A percentile compares a stretch with the other conserved stretches of the same genome.
phyloP scores from a whole-genome alignment of 2,113 vertebrate species.

The Cranoglanis bouderius region DNA sequence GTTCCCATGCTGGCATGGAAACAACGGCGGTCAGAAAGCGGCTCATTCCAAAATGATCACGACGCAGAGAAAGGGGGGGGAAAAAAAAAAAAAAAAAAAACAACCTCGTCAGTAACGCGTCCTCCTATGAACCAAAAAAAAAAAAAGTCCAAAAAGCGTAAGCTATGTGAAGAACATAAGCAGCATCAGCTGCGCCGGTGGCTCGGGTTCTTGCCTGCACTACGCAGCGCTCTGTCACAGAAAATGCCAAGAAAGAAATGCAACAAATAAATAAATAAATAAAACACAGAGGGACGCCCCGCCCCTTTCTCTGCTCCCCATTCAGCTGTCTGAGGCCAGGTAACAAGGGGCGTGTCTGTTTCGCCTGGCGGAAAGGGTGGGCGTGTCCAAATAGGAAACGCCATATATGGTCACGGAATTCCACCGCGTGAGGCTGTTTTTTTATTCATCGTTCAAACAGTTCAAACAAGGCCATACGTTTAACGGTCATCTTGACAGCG shows the following conservation, averaged over 20 bases:
- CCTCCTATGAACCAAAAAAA: background rate
- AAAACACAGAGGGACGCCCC: slow-evolving; percentile 41
- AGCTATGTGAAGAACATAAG: background rate
- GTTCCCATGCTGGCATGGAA: slow-evolving; percentile 89
- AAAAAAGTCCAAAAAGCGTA: background rate
- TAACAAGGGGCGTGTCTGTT: slow-evolving; percentile 8
- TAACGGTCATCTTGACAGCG: background rate
- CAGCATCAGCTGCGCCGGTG: slow-evolving; percentile 41
- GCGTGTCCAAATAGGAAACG: background rate
- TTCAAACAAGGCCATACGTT: background rate
- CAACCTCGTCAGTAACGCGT: slow-evolving; percentile 2
- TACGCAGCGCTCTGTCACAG: slow-evolving; percentile 59
- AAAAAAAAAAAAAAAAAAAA: background rate
- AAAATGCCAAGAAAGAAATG: slow-evolving; percentile 38
- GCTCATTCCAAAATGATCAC: slow-evolving; percentile 70
- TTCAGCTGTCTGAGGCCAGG: slow-evolving; percentile 20
- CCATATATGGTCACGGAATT: slow-evolving; percentile 17
- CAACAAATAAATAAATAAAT: background rate
- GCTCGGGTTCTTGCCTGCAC: slow-evolving; percentile 30
- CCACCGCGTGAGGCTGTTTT: background rate
- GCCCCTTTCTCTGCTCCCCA: slow-evolving; percentile 10
- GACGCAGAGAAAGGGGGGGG: slow-evolving; percentile 42
- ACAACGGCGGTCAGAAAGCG: slow-evolving; percentile 65
- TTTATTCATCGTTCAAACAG: background rate
- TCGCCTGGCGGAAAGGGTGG: background rate